phyloP scores from a whole-genome alignment of 2,888 invertebrate genomes.

The Colostygia pectinataria region DNA sequence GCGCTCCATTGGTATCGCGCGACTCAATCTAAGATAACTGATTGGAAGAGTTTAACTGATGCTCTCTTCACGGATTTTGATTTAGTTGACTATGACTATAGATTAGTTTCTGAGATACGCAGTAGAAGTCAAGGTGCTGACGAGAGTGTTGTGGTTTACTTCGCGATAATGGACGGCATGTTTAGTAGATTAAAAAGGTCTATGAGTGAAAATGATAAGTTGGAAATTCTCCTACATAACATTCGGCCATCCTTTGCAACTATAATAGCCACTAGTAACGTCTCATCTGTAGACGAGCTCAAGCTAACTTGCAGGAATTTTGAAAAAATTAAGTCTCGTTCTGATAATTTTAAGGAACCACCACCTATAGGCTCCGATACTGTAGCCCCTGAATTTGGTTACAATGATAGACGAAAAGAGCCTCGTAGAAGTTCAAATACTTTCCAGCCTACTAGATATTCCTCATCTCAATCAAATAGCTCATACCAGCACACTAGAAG shows the following conservation, averaged over 20 bases:
- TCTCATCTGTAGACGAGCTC: not conserved
- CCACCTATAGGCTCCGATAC: not conserved
- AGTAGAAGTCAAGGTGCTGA: not conserved
- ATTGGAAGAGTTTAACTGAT: not conserved
- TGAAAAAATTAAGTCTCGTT: slow-evolving; percentile 1
- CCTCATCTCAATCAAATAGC: too few species aligned
- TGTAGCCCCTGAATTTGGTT: slow-evolving; percentile 2
- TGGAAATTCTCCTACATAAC: slow-evolving; percentile 2
- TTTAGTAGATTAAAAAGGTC: not conserved
- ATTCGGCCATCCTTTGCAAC: slow-evolving; percentile 1
- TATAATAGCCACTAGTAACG: not conserved
- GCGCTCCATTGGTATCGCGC: slow-evolving; percentile 12
- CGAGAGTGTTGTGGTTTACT: not conserved
- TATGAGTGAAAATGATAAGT: not conserved
- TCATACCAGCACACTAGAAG: too few species aligned
- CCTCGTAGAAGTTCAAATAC: too few species aligned
- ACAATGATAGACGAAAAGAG: too few species aligned
- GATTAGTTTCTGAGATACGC: not conserved
- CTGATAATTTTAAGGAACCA: slow-evolving; percentile 1
- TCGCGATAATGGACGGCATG: not conserved
- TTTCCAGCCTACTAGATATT: too few species aligned
- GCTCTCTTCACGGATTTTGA: not conserved
- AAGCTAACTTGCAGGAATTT: not conserved
- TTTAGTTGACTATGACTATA: not conserved
- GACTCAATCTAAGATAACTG: too few species aligned